Base-by-base conservation (phyloP, 2,888 invertebrate genomes). In the Theretra japonica region DNA sequence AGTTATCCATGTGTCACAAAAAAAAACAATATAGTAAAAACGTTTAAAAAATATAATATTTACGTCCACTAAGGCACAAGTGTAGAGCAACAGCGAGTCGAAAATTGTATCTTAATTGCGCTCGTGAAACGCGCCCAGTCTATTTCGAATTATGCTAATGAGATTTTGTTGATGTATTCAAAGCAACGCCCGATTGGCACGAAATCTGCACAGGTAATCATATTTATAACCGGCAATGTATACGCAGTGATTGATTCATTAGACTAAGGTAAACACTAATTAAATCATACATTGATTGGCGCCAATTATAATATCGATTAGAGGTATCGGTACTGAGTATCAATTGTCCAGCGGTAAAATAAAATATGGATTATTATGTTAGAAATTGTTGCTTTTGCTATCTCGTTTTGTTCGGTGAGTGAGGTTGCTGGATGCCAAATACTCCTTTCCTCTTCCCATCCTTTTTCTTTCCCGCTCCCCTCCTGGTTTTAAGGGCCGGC, bases 81-180 rank as follows among this genome's bases (percentile, higher is more conserved):
- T 53, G 53, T 68, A 11, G 57, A 30, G 60, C 30, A 28, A 23
- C 23, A 60, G 33, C 53, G 62, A 62, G 30, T n/a, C 30, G 53
- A 53, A 53, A 33, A 33, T 30, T 23, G 50, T 70, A 70, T 62
- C 53, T 53, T 60, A 58, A 70, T 70, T 53, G 30, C n/a, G 25
- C 48, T 25, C 70, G 74, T 62, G 72, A 50, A 58, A 28, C 57
- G 65, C 65, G 48, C 41, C 28, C 69, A 62, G 58, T 58, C 71
- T 33, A 33, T 69, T 72, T 69, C 71, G 69, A 75, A 75, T 78
- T 75, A 77, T 78, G 76, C 72, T 77, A 79, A 80, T 80, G 73
- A 78, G 71, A 57, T 58, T 50, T 70, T 69, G 72, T 60, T 70
- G 73, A 76, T 73, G 73, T 65, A 53, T 72, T 73, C 69, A 72